Evolutionary conservation across 2,797 vertebrate species (phyloP), one percentile per base, ranked within the genome.

Genomic region (Apogon hyalosoma): DNA sequence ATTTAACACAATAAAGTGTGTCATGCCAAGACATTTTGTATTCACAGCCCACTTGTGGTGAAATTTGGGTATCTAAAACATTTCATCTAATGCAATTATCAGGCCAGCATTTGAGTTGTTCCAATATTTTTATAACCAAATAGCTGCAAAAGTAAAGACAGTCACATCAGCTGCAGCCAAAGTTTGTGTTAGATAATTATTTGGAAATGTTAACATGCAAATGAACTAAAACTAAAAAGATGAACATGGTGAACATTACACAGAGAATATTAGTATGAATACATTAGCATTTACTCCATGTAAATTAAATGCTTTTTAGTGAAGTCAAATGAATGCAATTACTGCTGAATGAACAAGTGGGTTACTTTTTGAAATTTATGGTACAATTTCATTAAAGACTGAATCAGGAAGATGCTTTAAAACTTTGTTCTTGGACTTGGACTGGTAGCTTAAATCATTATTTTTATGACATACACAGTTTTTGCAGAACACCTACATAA

Each of bases 171-270:
- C 54, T 7, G n/a, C 43, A 36, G 33, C 55, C 24, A 10, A 45
- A 43, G 55, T 43, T 57, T 11, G 31, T 15, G 41, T 59, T 36
- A 5, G 41, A 46, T 59, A 36, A 46, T 59, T 59, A 47, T 59
- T 46, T 59, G 36, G 33, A 31, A 43, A 47, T 59, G 56, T 47
- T 38, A 21, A 36, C 33, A 36, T 36, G 33, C 33, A 8, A 36
- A 36, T 36, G 33, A 36, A 36, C 33, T 10, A 36, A 36, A 36
- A 36, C 33, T 36, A 36, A 9, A 36, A 36, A 36, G 33, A 36
- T 36, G 33, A 36, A 36, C 33, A 36, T 36, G 33, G 33, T 36
- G 33, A 36, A 36, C 33, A 36, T 36, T 36, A 36, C 33, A 10
- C 9, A 3, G 33, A 8, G 33, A 8, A 36, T 36, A 36, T 36